Evolutionary conservation across 1,140 invertebrate genomes (phyloP).

Genomic region (Bombus difficillimus): DNA sequence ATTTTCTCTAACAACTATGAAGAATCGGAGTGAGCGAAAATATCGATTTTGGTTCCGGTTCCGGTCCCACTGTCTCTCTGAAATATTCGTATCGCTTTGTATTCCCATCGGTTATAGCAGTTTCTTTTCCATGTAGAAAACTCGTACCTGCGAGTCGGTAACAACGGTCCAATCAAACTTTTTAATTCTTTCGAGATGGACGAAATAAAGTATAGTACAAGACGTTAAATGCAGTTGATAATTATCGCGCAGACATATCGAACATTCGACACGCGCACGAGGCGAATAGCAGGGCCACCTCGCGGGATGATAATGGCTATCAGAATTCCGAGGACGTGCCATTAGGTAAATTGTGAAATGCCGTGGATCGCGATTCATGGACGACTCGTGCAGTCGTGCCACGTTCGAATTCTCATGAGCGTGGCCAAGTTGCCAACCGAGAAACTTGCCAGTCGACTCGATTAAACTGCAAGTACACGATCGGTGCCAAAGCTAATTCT

Average conservation of each 20-base stretch:
- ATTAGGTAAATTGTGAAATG: conserved; percentile 73
- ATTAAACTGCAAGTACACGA: conserved; percentile 55
- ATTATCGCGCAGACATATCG: conserved; percentile 47
- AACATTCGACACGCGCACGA: conserved; percentile 19
- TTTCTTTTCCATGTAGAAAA: no score
- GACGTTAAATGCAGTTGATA: conserved; percentile 33
- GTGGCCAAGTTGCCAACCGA: conserved; percentile 35
- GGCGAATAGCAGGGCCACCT: conserved; percentile 34
- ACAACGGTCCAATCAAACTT: no score
- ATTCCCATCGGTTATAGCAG: no score
- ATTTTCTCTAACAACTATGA: no score
- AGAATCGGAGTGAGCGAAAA: no score
- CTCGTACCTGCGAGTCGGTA: no score
- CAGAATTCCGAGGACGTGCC: conserved; percentile 69
- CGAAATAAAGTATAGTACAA: not conserved
- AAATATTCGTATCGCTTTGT: no score
- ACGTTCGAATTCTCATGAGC: conserved; percentile 68
- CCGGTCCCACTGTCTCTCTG: no score
- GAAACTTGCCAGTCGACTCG: conserved; percentile 48
- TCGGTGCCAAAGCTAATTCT: not conserved
- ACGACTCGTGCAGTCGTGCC: conserved; percentile 55
- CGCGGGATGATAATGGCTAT: conserved; percentile 65
- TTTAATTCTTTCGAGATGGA: not conserved
- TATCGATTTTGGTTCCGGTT: no score
- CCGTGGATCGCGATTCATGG: conserved; percentile 52